A percentile compares a stretch with the other conserved stretches of the same genome.
These are phyloP conservation scores for Saccostrea glomerata DNA, from an alignment of 1,140 invertebrate genomes.

Conservation along the genomic window DNA sequence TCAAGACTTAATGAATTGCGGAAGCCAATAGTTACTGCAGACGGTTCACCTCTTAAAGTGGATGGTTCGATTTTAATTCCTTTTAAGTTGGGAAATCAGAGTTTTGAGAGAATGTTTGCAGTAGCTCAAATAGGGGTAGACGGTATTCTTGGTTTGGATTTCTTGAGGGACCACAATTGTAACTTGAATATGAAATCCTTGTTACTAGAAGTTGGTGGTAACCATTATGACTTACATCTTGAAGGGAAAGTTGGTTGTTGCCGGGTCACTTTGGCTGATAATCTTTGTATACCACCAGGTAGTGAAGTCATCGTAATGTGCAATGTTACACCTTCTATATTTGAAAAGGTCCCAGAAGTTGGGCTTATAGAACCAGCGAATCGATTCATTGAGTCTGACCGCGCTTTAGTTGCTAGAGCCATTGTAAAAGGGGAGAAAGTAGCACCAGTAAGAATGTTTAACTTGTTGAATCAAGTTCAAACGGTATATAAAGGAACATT, in stretches of 20 bases:
- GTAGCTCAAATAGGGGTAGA: constrained; percentile 38
- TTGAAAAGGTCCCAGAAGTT: background rate
- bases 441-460: too few relatives aligned
- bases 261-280: constrained; percentile 24
- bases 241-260: constrained; percentile 33
- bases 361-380: constrained; percentile 43
- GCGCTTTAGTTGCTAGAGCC: too few relatives aligned
- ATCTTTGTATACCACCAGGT: constrained; percentile 15
- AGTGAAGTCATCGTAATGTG: constrained; percentile 21
- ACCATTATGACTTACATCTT: constrained; percentile 13
- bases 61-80: background rate
- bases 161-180: background rate
- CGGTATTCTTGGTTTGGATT: constrained; percentile 39
- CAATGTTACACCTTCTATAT: background rate
- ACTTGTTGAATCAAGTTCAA: too few relatives aligned
- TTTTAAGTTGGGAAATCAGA: too few relatives aligned
- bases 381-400: background rate
- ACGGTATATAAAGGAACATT: too few relatives aligned
- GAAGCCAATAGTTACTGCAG: background rate
- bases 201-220: background rate
- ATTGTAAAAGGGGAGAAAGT: too few relatives aligned
- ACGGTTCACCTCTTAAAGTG: background rate
- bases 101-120: background rate
- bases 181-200: background rate
- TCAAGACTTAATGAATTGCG: background rate